Evolutionary conservation across 1,140 invertebrate genomes (phyloP), one percentile per base, ranked within the genome.

Genomic region (Drosophila novamexicana): DNA sequence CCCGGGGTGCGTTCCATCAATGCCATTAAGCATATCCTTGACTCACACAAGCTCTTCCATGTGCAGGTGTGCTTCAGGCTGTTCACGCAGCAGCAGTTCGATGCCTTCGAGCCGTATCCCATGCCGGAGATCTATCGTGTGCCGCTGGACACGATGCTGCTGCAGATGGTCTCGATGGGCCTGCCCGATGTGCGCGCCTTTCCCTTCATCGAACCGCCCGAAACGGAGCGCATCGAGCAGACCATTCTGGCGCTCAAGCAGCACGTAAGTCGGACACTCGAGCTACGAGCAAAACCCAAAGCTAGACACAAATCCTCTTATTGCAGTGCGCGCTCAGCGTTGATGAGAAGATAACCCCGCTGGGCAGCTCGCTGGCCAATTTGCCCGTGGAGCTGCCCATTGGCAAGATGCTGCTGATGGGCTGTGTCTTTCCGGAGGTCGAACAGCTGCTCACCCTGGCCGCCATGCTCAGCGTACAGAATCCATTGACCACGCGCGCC

Each of bases 81-180:
- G 44, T 99, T 98, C 92, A 96, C 96, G 0, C 96, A 98, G 91
- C 93, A 95, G 62, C 94, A 95, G 71, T 95, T 93, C 67, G 88
- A 92, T 2, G 92, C 93, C 7, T 94, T 95, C 81, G 95, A 97
- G 69, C 95, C 97, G 56, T 99, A 97, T 92, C 95, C 96, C 29
- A 96, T 96, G 3, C 98, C 99, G 0, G 98, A 99, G 93, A 96
- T 99, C 56, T 96, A 97, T 80, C 93, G 98, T 62, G 98, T 99
- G 0, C 97, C 98, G 0, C 93, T 99, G 6, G 98, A 99, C 86
- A 97, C 97, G 0, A 93, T 99, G 7, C 91, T 99, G 10, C 94
- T 99, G 16, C 96, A 99, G 91, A 98, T 99, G 97, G 96, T 99
- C 44, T 95, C 98, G 0, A 96, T 99, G 94, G 98, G 98, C 0